Evolutionary conservation across 2,113 vertebrate species (phyloP), one percentile per base, ranked within the genome.

Genomic region (Chinchilla lanigera): DNA sequence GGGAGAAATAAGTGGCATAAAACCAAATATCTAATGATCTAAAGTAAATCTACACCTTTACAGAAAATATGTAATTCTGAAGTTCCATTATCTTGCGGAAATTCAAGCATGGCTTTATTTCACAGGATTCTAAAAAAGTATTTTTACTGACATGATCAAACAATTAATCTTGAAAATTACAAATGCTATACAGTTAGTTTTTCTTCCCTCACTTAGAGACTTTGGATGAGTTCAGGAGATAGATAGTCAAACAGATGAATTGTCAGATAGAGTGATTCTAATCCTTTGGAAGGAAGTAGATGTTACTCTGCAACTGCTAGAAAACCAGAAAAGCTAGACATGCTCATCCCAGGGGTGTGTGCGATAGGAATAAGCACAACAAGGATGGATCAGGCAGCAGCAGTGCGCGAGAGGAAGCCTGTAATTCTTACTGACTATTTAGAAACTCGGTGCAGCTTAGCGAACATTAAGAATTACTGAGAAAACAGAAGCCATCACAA

Each of bases 311-410:
- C 56, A 71, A 75, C 4, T 80, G 38, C 4, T 44, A 75, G 71
- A 75, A 75, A 17, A 0, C 4, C 12, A 44, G 71, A 26, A 26
- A 13, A 0, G 12, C 58, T 82, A 38, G 44, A 90, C 93, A 60
- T 52, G 35, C 54, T 75, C 85, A 67, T 30, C 28, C 35, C 9
- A 35, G 38, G 35, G 44, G 12, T 44, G 41, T 22, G 24, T 0
- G 7, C 65, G 71, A 91, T 19, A 73, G 7, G 60, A 50, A 47
- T 3, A 81, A 47, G 26, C 54, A 9, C 20, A 2, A 6, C 1
- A 4, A 11, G 50, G 35, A 20, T 61, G 26, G 44, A 2, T 0
- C 0, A 3, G 73, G 30, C 10, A 14, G 35, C 0, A 28, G 30
- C 69, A 54, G 47, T 85, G 13, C 65, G 2, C 5, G 41, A 35